phyloP scores from a whole-genome alignment of 2,113 vertebrate genomes.

The Myiagra hebetior region DNA sequence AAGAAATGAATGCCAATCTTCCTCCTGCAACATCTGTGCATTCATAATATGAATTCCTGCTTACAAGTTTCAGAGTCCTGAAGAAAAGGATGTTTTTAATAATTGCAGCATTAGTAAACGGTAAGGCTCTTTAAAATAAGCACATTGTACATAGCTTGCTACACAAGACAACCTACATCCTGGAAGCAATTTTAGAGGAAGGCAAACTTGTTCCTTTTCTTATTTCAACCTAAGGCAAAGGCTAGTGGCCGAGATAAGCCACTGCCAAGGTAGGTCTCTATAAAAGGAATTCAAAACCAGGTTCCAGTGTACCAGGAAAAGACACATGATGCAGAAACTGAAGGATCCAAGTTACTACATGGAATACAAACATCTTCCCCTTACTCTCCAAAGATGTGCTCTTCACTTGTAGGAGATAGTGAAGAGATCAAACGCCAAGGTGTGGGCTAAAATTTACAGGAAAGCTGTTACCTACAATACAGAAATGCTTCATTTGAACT shows the following conservation, averaged over 20 bases:
- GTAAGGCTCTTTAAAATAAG: not conserved
- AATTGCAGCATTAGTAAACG: not conserved
- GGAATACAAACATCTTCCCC: not conserved
- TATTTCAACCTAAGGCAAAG: not conserved
- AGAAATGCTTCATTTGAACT: not conserved
- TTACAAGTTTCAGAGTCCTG: not conserved
- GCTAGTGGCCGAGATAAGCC: not conserved
- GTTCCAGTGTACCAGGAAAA: not conserved
- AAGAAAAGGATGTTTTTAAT: not conserved
- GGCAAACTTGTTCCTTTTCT: not conserved
- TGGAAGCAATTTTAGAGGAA: not conserved
- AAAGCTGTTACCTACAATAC: not conserved
- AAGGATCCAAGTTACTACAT: not conserved
- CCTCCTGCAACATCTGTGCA: not conserved
- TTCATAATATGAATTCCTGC: not conserved
- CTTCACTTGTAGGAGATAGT: not conserved
- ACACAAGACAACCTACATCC: not conserved
- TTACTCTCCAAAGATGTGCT: not conserved
- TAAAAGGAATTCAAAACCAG: not conserved
- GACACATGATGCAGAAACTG: not conserved
- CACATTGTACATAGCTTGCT: not conserved
- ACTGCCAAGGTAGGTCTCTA: not conserved
- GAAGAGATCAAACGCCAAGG: not conserved
- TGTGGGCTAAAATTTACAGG: not conserved
- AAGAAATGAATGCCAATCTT: not conserved